Conservation (phyloP, 2,797 vertebrate genomes). For the Protosalanx chinensis region DNA sequence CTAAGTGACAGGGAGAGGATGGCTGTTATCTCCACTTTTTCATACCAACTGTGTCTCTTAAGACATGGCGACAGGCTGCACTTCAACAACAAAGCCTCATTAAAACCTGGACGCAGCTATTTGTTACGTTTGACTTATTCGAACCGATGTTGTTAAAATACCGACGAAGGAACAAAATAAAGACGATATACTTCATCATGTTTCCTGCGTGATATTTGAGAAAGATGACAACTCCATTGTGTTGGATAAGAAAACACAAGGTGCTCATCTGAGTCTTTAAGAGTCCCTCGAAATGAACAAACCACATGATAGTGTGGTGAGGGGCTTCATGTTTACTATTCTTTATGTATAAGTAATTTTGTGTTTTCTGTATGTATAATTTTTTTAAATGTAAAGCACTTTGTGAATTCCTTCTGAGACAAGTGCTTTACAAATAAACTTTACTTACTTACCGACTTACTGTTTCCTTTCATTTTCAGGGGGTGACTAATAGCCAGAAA, state of each 20-base stretch:
- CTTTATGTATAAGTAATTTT: neutral
- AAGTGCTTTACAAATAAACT: too few relatives aligned
- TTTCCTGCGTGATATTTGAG: neutral
- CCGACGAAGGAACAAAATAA: too few relatives aligned
- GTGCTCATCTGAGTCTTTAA: neutral
- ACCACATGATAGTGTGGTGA: slow-evolving; percentile 30
- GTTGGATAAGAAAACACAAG: neutral
- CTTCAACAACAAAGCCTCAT: neutral
- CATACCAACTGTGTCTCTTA: neutral
- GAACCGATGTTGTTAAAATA: neutral
- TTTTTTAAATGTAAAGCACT: too few relatives aligned
- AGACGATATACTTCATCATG: neutral
- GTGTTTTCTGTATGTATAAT: too few relatives aligned
- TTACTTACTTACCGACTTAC: too few relatives aligned
- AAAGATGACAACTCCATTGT: neutral
- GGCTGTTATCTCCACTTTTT: neutral
- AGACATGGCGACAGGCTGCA: neutral
- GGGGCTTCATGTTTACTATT: too few relatives aligned
- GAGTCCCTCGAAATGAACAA: slow-evolving; percentile 43
- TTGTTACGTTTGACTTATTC: neutral
- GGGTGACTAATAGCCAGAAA: slow-evolving; percentile 24
- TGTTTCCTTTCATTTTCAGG: slow-evolving; percentile 21
- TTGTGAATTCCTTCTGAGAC: too few relatives aligned
- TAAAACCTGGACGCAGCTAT: neutral
- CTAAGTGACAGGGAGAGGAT: neutral